These are phyloP conservation scores for Aptenodytes patagonicus DNA, from an alignment of 2,113 vertebrate species.

Conservation along the genomic window DNA sequence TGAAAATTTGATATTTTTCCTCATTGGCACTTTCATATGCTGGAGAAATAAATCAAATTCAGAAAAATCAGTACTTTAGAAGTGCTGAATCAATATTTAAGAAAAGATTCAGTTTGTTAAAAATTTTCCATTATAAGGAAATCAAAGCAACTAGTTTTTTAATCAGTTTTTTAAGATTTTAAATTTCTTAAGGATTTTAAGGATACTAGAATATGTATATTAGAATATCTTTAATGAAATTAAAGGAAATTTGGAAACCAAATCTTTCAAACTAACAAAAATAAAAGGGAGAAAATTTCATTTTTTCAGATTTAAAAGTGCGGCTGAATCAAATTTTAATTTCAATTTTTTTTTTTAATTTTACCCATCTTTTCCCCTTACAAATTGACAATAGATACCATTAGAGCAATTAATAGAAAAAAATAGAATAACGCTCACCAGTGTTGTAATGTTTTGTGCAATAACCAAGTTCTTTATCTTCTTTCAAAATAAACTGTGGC, in stretches of 20 bases:
- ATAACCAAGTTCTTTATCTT: conserved; percentile 95
- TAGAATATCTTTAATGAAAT: background rate
- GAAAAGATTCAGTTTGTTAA: background rate
- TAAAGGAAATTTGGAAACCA: background rate
- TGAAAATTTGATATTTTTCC: background rate
- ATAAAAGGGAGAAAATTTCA: background rate
- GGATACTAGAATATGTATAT: background rate
- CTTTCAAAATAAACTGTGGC: conserved; percentile 96
- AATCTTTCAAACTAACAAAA: background rate
- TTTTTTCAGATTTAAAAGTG: background rate
- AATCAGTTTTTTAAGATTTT: background rate
- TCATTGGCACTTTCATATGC: background rate
- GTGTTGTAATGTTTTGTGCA: conserved; percentile 99
- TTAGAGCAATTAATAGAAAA: background rate
- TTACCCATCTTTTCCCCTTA: background rate
- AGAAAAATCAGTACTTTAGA: background rate
- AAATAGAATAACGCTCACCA: conserved; percentile 72
- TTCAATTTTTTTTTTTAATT: background rate
- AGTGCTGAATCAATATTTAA: background rate
- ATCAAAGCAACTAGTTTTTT: background rate
- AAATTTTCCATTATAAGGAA: background rate
- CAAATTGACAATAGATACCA: background rate
- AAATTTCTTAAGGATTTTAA: background rate
- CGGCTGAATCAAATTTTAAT: background rate
- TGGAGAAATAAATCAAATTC: background rate